These are phyloP conservation scores for Stenolophus ochropezus DNA, from an alignment of 2,888 invertebrate species.

Conservation along the genomic window DNA sequence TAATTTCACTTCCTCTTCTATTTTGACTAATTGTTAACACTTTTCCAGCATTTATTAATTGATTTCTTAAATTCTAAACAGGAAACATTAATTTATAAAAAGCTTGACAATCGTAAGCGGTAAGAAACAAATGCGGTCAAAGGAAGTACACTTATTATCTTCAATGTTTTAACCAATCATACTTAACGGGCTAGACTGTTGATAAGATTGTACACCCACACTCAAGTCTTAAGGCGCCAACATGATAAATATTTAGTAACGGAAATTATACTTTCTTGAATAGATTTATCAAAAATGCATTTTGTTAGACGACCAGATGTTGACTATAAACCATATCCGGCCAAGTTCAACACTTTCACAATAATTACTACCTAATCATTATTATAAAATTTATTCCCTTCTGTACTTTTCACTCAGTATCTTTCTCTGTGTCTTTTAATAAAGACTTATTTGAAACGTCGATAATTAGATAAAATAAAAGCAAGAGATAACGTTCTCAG, in stretches of 20 bases:
- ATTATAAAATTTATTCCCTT: background rate
- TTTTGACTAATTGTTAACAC: background rate
- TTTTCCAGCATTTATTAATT: background rate
- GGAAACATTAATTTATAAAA: constrained; percentile 32
- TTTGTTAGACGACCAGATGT: background rate
- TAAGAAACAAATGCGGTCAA: constrained; percentile 22
- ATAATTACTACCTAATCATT: background rate
- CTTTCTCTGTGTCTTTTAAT: background rate
- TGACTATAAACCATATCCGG: background rate
- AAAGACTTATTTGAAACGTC: background rate
- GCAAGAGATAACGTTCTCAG: constrained; percentile 28
- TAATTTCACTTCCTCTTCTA: constrained; percentile 15
- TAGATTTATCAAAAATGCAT: too few species aligned
- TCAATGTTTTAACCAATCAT: constrained; percentile 27
- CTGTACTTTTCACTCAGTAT: background rate
- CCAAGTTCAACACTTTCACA: background rate
- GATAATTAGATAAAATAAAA: background rate
- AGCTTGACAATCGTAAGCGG: constrained; percentile 1
- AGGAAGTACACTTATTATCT: constrained; percentile 20
- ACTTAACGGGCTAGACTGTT: background rate
- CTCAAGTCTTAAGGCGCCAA: background rate
- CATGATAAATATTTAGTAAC: background rate
- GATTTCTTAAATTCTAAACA: background rate
- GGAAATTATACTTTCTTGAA: background rate
- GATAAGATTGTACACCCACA: background rate